Conservation (phyloP, 2,888 invertebrate species). For the Eurytoma adleriae region DNA sequence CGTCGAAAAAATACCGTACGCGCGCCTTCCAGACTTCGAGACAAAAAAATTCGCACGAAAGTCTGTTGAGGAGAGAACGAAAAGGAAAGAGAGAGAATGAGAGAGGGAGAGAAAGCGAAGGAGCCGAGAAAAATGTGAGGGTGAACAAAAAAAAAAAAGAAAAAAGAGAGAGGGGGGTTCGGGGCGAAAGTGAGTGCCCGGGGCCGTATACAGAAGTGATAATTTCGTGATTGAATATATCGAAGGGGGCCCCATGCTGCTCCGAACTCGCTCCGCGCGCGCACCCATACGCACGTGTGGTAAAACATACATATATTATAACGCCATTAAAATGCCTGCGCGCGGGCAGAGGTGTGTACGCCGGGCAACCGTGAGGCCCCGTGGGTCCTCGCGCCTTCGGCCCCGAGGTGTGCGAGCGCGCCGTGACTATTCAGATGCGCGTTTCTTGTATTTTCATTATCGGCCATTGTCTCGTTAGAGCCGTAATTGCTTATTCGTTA, state of each 20-base stretch:
- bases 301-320: conserved; percentile 75
- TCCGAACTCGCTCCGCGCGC: conserved; percentile 66
- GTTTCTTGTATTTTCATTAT: conserved; percentile 19
- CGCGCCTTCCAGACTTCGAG: background rate
- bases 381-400: too few relatives aligned
- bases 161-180: background rate
- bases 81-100: conserved; percentile 2
- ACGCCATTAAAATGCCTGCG: conserved; percentile 72
- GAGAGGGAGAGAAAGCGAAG: background rate
- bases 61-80: background rate
- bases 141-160: conserved; percentile 3
- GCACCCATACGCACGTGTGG: conserved; percentile 52
- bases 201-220: conserved; percentile 72
- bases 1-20: background rate
- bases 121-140: background rate
- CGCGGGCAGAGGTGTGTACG: background rate
- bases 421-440: background rate
- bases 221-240: conserved; percentile 76
- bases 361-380: background rate
- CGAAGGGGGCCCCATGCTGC: conserved; percentile 72
- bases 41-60: background rate
- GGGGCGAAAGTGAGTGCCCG: conserved; percentile 9
- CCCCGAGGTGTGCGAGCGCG: too few relatives aligned
- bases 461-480: background rate
- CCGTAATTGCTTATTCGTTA: background rate